Conservation (phyloP, 1,140 invertebrate genomes). For the Brachionus rotundiformis region DNA sequence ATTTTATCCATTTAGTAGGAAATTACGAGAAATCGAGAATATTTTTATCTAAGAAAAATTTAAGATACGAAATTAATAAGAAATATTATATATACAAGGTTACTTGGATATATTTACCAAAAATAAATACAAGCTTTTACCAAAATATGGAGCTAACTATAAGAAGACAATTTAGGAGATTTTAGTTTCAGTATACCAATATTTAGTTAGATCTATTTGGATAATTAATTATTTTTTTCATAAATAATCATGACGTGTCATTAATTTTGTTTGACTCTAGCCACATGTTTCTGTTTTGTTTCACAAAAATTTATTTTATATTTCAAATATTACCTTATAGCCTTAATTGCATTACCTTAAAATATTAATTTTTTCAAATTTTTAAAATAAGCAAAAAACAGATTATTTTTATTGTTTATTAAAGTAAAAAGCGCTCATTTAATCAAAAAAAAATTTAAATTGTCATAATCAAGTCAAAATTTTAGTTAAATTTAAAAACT, state of each 20-base stretch:
- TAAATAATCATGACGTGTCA: neutral
- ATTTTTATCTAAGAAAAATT: neutral
- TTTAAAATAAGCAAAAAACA: too few relatives aligned
- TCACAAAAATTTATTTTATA: neutral
- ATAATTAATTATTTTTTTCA: neutral
- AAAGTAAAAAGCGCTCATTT: too few relatives aligned
- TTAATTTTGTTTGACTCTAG: neutral
- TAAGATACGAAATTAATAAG: neutral
- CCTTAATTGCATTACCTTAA: neutral
- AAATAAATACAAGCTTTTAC: too few relatives aligned
- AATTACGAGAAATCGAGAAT: too few relatives aligned
- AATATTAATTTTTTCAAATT: neutral
- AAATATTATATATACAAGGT: neutral
- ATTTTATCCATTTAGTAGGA: too few relatives aligned
- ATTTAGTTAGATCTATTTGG: neutral
- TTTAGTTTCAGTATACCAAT: too few relatives aligned
- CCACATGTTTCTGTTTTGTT: slow-evolving; percentile 1
- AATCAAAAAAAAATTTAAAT: too few relatives aligned
- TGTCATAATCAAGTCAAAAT: too few relatives aligned
- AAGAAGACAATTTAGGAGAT: too few relatives aligned
- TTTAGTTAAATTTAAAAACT: too few relatives aligned
- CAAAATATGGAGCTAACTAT: too few relatives aligned
- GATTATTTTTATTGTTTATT: too few relatives aligned
- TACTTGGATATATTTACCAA: neutral
- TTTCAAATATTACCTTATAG: neutral